Evolutionary conservation across 2,888 invertebrate species (phyloP).

Genomic region (Ectemnius lituratus): DNA sequence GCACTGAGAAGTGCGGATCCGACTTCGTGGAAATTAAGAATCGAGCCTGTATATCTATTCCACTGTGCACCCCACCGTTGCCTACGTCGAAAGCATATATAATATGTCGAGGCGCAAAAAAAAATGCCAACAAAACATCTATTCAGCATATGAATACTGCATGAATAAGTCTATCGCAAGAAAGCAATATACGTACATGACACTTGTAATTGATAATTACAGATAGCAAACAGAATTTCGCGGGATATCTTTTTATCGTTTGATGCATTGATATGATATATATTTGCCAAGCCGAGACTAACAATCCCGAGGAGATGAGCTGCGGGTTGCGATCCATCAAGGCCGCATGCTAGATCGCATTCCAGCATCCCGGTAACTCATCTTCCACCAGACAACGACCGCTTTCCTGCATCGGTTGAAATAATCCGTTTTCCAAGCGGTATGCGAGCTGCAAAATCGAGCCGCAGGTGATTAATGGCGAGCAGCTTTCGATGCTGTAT

Average conservation of each 20-base stretch:
- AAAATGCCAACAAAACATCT: too few relatives aligned
- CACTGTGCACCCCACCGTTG: constrained; percentile 8
- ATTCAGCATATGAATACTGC: too few relatives aligned
- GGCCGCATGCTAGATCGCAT: not conserved
- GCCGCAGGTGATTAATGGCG: not conserved
- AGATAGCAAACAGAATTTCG: too few relatives aligned
- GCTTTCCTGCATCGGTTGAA: not conserved
- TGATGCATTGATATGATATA: too few relatives aligned
- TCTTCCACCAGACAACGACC: not conserved
- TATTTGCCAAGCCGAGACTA: not conserved
- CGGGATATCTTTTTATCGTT: too few relatives aligned
- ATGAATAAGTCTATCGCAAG: too few relatives aligned
- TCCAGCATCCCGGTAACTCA: not conserved
- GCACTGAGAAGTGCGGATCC: not conserved
- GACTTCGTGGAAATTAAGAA: constrained; percentile 43
- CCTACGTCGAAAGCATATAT: not conserved
- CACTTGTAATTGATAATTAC: too few relatives aligned
- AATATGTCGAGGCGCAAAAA: too few relatives aligned
- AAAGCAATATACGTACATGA: too few relatives aligned
- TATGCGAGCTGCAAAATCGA: not conserved
- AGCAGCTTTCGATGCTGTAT: not conserved
- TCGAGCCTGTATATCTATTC: constrained; percentile 19
- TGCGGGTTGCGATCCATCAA: not conserved
- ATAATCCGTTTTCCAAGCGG: constrained; percentile 1
- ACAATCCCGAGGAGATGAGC: not conserved